phyloP scores from a whole-genome alignment of 2,888 invertebrate species.

The Erynnis tages region DNA sequence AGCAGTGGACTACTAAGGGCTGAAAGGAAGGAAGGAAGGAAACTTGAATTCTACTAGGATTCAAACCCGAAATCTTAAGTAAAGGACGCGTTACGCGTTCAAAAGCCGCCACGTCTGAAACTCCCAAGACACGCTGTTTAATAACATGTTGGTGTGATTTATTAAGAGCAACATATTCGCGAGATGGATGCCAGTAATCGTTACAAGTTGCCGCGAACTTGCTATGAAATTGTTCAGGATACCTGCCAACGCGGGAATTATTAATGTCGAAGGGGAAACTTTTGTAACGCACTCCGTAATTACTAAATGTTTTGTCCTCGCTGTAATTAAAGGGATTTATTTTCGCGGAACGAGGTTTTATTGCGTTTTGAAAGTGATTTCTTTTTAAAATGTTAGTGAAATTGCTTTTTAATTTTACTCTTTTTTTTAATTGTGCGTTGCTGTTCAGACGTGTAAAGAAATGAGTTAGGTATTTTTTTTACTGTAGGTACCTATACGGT shows the following conservation, averaged over 20 bases:
- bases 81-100: not conserved
- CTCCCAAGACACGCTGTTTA: constrained; percentile 29
- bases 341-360: constrained; percentile 7
- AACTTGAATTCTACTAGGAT: not conserved
- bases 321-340: constrained; percentile 20
- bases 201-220: constrained; percentile 31
- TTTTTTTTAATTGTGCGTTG: too few relatives aligned
- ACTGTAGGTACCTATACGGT: too few relatives aligned
- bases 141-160: constrained; percentile 38
- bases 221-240: constrained; percentile 27
- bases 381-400: not conserved
- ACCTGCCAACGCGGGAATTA: constrained; percentile 28
- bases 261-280: constrained; percentile 24
- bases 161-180: constrained; percentile 36
- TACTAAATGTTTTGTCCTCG: constrained; percentile 24
- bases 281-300: constrained; percentile 21
- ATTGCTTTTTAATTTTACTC: not conserved
- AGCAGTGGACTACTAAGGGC: too few relatives aligned
- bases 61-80: not conserved
- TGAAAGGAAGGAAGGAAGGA: too few relatives aligned
- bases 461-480: too few relatives aligned
- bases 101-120: constrained; percentile 18
- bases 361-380: not conserved
- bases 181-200: constrained; percentile 38
- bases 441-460: too few relatives aligned